These are phyloP conservation scores for Cyprinodon brontotheroides DNA, from an alignment of 2,113 vertebrate species.

Conservation along the genomic window DNA sequence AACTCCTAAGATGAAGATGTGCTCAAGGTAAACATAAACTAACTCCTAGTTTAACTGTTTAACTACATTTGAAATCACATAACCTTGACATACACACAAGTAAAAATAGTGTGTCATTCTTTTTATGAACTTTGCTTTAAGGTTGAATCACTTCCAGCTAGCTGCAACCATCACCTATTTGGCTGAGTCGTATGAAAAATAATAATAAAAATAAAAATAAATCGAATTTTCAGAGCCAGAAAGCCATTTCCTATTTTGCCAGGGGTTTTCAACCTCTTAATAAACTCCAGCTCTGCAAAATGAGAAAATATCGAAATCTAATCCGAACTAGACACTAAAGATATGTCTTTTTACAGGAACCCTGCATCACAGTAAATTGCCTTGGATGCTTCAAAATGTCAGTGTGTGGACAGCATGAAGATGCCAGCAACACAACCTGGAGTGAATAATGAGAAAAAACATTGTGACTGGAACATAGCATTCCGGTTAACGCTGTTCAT, in stretches of 20 bases:
- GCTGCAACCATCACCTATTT: slow-evolving; percentile 43
- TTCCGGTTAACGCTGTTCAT: slow-evolving; percentile 50
- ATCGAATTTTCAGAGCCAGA: neutral
- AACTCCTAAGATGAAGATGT: slow-evolving; percentile 14
- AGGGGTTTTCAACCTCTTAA: slow-evolving; percentile 34
- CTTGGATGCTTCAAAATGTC: slow-evolving; percentile 38
- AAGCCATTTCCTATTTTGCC: slow-evolving; percentile 37
- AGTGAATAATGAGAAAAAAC: slow-evolving; percentile 68
- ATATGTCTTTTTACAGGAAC: slow-evolving; percentile 12
- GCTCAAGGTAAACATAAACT: neutral
- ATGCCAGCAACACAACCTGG: slow-evolving; percentile 61
- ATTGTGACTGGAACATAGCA: slow-evolving; percentile 60
- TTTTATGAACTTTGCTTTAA: slow-evolving; percentile 31
- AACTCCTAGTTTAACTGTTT: slow-evolving; percentile 6
- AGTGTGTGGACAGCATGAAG: slow-evolving; percentile 33
- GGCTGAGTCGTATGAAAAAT: slow-evolving; percentile 19
- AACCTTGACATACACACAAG: slow-evolving; percentile 25
- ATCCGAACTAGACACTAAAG: slow-evolving; percentile 24
- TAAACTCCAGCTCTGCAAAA: slow-evolving; percentile 35
- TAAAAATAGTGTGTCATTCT: slow-evolving; percentile 30
- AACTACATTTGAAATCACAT: slow-evolving; percentile 27
- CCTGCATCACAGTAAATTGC: slow-evolving; percentile 41
- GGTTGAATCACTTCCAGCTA: slow-evolving; percentile 40
- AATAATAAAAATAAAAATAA: slow-evolving; percentile 4
- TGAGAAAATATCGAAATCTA: slow-evolving; percentile 31